Evolutionary conservation across 2,888 invertebrate genomes (phyloP).

Genomic region (Seira musarum): DNA sequence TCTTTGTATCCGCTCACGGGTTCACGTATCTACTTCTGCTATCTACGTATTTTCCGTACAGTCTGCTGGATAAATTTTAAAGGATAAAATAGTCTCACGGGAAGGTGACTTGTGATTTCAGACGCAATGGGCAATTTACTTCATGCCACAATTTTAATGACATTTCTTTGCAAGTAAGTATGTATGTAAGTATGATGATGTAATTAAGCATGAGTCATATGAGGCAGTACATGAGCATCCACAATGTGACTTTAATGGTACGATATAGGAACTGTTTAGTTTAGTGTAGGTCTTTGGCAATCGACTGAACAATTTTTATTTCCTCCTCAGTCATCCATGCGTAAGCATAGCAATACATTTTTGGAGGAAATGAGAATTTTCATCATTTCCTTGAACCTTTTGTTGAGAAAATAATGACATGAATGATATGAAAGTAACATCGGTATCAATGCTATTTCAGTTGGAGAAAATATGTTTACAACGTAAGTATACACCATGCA

Average conservation of each 20-base stretch:
- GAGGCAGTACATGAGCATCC: neutral
- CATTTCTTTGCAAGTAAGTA: neutral
- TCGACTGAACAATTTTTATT: slow-evolving; percentile 10
- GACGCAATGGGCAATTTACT: too few species aligned
- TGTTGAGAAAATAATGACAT: slow-evolving; percentile 38
- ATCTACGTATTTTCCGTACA: too few species aligned
- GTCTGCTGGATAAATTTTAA: too few species aligned
- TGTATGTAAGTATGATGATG: neutral
- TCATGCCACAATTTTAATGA: slow-evolving; percentile 8
- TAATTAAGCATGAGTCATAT: slow-evolving; percentile 15
- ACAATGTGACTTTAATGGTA: neutral
- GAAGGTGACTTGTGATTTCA: too few species aligned
- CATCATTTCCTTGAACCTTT: slow-evolving; percentile 49
- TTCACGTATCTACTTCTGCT: too few species aligned
- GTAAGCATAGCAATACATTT: slow-evolving; percentile 13
- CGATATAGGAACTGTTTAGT: neutral
- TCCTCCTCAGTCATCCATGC: slow-evolving; percentile 13
- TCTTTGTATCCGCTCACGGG: too few species aligned
- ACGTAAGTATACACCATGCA: neutral
- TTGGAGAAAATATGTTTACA: too few species aligned
- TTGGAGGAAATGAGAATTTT: slow-evolving; percentile 56
- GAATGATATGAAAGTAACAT: neutral
- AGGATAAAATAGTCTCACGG: too few species aligned
- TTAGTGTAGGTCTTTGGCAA: neutral
- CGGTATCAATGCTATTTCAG: neutral